Evolutionary conservation across 2,888 invertebrate genomes (phyloP).

Genomic region (Sphinx pinastri): DNA sequence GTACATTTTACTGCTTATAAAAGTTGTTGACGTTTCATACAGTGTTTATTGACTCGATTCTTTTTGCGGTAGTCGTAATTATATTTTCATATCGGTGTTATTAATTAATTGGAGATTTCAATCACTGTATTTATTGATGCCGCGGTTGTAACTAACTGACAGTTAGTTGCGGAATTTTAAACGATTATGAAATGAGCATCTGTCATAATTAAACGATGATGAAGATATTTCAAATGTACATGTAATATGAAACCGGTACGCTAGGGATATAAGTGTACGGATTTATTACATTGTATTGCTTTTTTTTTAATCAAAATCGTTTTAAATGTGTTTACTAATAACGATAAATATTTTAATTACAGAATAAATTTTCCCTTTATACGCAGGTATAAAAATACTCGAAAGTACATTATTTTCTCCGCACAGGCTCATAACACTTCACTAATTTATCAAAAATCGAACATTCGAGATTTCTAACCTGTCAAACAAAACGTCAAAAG

Average conservation of each 20-base stretch:
- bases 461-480: slow-evolving; percentile 6
- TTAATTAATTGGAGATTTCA: slow-evolving; percentile 45
- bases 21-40: slow-evolving; percentile 46
- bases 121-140: slow-evolving; percentile 39
- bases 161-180: slow-evolving; percentile 41
- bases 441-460: background rate
- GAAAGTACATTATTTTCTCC: too few relatives aligned
- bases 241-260: too few relatives aligned
- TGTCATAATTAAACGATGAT: slow-evolving; percentile 38
- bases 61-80: slow-evolving; percentile 40
- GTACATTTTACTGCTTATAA: slow-evolving; percentile 45
- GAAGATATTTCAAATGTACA: slow-evolving; percentile 31
- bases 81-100: slow-evolving; percentile 40
- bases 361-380: too few relatives aligned
- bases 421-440: too few relatives aligned
- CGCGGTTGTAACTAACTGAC: slow-evolving; percentile 34
- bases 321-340: too few relatives aligned
- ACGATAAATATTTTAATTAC: too few relatives aligned
- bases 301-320: too few relatives aligned
- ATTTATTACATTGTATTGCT: background rate
- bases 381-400: too few relatives aligned
- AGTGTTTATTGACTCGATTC: slow-evolving; percentile 40
- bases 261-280: background rate
- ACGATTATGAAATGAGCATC: slow-evolving; percentile 37
- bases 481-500: slow-evolving; percentile 29